Conservation (phyloP, 2,113 vertebrate species). For the Cepphus grylle region DNA sequence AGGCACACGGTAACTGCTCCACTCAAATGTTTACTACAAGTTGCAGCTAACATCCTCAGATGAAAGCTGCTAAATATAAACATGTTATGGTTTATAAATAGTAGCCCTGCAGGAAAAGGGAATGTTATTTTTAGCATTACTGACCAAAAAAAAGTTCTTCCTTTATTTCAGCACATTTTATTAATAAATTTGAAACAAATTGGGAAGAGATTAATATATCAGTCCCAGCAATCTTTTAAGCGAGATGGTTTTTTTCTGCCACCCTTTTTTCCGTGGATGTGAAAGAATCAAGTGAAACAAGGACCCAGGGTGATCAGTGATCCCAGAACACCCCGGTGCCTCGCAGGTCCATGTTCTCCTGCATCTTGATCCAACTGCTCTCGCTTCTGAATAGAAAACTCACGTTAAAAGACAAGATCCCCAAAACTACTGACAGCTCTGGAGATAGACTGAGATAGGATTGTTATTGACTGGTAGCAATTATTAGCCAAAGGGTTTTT, state of each 20-base stretch:
- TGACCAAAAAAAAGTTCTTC: neutral
- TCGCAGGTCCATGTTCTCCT: neutral
- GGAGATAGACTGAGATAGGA: neutral
- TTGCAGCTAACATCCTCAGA: neutral
- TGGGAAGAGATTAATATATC: neutral
- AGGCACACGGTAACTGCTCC: neutral
- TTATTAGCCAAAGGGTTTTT: neutral
- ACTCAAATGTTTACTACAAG: neutral
- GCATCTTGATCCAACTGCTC: neutral
- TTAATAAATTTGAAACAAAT: neutral
- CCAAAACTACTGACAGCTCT: neutral
- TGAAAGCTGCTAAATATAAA: neutral
- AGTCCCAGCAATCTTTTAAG: neutral
- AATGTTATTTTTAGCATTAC: neutral
- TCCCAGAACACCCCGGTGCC: no score
- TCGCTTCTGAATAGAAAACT: neutral
- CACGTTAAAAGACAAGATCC: neutral
- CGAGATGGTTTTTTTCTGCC: accelerated
- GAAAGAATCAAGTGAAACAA: neutral
- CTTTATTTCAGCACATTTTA: neutral
- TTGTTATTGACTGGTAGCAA: neutral
- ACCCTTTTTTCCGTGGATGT: neutral
- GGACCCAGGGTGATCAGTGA: neutral
- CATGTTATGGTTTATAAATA: neutral
- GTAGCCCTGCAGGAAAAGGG: neutral